These are phyloP conservation scores for Acestrorhynchus altus DNA, from an alignment of 2,797 vertebrate genomes.

Conservation along the genomic window DNA sequence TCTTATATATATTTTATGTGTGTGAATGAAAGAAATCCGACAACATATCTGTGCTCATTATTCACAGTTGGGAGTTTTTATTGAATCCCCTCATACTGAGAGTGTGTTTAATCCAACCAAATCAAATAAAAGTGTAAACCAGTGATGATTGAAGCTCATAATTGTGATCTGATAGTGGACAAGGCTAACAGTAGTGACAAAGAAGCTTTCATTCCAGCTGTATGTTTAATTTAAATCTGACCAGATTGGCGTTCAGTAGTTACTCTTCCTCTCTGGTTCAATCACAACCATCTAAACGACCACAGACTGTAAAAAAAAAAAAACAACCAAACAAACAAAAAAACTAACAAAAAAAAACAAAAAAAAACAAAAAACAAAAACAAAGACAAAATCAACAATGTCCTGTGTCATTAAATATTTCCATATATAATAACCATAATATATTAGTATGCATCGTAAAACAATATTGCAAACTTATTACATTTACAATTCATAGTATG, in stretches of 20 bases:
- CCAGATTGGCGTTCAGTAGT: constrained; percentile 88
- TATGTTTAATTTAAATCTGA: constrained; percentile 92
- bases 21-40: not conserved
- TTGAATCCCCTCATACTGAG: not conserved
- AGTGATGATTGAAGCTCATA: not conserved
- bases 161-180: constrained; percentile 37
- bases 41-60: not conserved
- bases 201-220: constrained; percentile 93
- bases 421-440: constrained; percentile 99
- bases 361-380: constrained; percentile 68
- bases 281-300: constrained; percentile 86
- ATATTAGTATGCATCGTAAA: constrained; percentile 99
- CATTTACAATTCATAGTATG: constrained; percentile 95
- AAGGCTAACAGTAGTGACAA: constrained; percentile 58
- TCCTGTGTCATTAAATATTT: constrained; percentile 99
- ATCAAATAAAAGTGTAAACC: not conserved
- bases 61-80: constrained; percentile 1
- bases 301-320: constrained; percentile 63
- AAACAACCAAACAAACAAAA: constrained; percentile 59
- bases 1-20: too few species aligned
- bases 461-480: constrained; percentile 89
- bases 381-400: constrained; percentile 91
- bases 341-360: constrained; percentile 15
- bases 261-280: constrained; percentile 87
- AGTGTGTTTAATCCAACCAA: not conserved